Evolutionary conservation across 2,113 vertebrate species (phyloP), one percentile per base, ranked within the genome.

Genomic region (Brachyhypopomus occidentalis): DNA sequence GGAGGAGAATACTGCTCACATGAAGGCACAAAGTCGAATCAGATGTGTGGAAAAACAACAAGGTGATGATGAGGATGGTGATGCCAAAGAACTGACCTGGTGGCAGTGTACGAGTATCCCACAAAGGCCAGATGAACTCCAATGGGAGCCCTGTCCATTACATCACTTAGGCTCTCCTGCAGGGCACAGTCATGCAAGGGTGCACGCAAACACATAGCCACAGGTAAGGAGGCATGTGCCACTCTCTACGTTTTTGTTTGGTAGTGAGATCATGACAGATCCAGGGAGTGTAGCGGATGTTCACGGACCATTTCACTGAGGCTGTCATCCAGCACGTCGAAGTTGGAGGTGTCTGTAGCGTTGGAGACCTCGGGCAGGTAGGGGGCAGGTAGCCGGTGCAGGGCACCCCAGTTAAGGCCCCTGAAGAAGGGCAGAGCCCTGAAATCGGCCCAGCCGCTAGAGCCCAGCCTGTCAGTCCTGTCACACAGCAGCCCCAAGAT

Each of bases 321-420:
- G 84, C 89, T 84, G 38, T 96, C 95, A 4, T 96, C 96, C 70
- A 95, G 89, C 73, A 96, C 86, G 25, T 96, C 96, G 25, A 96
- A 96, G 91, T 96, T 96, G 83, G 94, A 95, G 0, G 96, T 96
- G 88, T 96, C 95, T 0, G 95, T 94, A 79, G 95, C 87, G 34
- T 93, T 91, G 62, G 92, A 90, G 1, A 95, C 93, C 60, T 95
- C 94, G 0, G 96, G 96, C 0, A 89, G 86, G 74, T 91, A 96
- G 0, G 96, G 95, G 0, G 96, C 94, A 3, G 89, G 66, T n/a
- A 90, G 88, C 60, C 90, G 85, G 0, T 93, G 89, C 83, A 96
- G 87, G 22, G 85, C 80, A 4, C 86, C 89, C 95, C 95, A 96
- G 82, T 95, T 92, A 0, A 96, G 85, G 34, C 93, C 94, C 3